Evolutionary conservation across 2,797 vertebrate species (phyloP), one percentile per base, ranked within the genome.

Genomic region (Sylvilagus floridanus): DNA sequence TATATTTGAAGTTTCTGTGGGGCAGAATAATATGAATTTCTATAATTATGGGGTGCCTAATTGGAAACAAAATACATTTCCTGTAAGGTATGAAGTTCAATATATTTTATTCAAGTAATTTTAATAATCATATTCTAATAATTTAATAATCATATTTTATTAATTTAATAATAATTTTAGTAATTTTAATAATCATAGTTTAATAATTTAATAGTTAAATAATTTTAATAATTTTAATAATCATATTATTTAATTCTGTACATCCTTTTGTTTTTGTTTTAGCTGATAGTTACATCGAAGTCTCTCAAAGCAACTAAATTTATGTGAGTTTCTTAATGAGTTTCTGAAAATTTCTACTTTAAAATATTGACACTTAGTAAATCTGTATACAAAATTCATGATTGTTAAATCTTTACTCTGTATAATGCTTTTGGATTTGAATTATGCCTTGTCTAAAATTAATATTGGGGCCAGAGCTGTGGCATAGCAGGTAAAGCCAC

Each of bases 1-100:
- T 92, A 88, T 35, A 90, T 50, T 11, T 13, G 57, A 19, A 19
- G 54, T 77, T 88, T 88, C 68, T 82, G 78, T 93, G 32, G 85
- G 63, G 35, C 52, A 42, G 85, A 88, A 52, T 91, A 65, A 91
- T 86, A 95, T 66, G 11, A n/a, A 19, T 24, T 82, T 90, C 92
- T 85, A 2, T 32, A 66, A 88, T 93, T 88, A 65, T 81, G 32
- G 4, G 76, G 37, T 91, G 37, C 63, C 47, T 94, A 94, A 88
- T 73, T 88, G 42, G 69, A 91, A 96, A 84, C 30, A 82, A 79
- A 94, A 88, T 32, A 90, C 21, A 57, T 90, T 81, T 21, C 82
- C 62, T 92, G 19, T 86, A 94, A 84, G 72, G 32, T 88, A 83
- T n/a, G 76, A 94, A 63, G 75, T 77, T 96, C 37, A 73, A 85